Evolutionary conservation across 2,888 invertebrate genomes (phyloP), one percentile per base, ranked within the genome.

Genomic region (Alloscopus bannaensis): DNA sequence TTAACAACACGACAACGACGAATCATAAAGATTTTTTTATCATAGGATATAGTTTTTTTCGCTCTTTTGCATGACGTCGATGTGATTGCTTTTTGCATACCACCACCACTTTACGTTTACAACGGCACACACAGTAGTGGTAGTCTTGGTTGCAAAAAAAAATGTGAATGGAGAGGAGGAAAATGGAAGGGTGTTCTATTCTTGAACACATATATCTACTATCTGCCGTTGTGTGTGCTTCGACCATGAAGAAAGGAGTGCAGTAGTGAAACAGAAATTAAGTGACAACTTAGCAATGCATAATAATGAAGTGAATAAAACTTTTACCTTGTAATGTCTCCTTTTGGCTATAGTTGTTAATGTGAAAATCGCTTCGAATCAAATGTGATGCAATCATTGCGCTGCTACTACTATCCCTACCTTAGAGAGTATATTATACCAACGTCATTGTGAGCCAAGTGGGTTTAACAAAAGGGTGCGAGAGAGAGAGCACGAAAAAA

Each of bases 311-410:
- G 68, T 79, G 72, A 79, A 72, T 72, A 68, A 72, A 68, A 77
- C 77, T 68, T 79, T 79, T 72, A 71, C 79, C 79, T 79, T 79
- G 79, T 72, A 59, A 60, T 78, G 60, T 66, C 79, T 79, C 40
- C 50, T 79, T 65, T 78, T 71, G 77, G 64, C 57, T 57, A 52
- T 70, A 18, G 42, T 28, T 28, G 64, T 64, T 78, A 77, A 77
- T 69, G 69, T 69, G 69, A 77, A 77, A 77, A 77, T 52, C 40
- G 28, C 62, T 77, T 69, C 47, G 28, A 60, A 64, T 60, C n/a
- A 40, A 69, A 71, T 69, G 65, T 78, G 78, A 78, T 71, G 78
- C 78, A 78, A 77, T 73, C 64, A 64, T 26, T 11, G 29, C 29
- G 1, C 70, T 70, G 52, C 69, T n/a, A 26, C 16, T 47, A 31